A percentile compares a stretch with the other conserved stretches of the same genome.
Conservation (phyloP, 2,797 vertebrate genomes). For the Lagocephalus sceleratus region DNA sequence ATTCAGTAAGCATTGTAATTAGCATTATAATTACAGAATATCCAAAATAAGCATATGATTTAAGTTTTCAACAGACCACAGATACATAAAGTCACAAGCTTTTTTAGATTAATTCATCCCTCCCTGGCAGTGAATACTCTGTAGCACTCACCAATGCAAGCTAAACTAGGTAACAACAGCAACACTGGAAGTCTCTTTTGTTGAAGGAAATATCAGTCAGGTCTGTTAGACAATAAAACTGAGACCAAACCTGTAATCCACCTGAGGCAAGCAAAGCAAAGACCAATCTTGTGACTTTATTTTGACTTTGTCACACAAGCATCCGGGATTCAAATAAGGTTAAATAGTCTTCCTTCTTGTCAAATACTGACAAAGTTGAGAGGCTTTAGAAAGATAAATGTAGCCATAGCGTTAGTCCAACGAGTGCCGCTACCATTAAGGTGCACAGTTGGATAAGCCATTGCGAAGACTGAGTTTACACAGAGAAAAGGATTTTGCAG, state of each 20-base stretch:
- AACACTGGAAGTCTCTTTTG: slow-evolving; percentile 63
- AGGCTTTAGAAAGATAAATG: slow-evolving; percentile 8
- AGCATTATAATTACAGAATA: too few relatives aligned
- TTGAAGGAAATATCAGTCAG: slow-evolving; percentile 56
- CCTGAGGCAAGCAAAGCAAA: slow-evolving; percentile 58
- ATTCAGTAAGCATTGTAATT: too few relatives aligned
- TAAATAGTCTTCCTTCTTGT: slow-evolving; percentile 29
- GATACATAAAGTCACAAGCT: slow-evolving; percentile 25
- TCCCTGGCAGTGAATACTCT: slow-evolving; percentile 42
- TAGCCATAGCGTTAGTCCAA: slow-evolving; percentile 2
- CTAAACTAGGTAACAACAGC: slow-evolving; percentile 33
- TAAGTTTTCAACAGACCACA: too few relatives aligned
- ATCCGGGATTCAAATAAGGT: slow-evolving; percentile 46
- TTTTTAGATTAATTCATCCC: slow-evolving; percentile 21
- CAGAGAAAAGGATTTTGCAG: slow-evolving; percentile 52
- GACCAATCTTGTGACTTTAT: slow-evolving; percentile 67
- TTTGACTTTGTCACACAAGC: slow-evolving; percentile 57
- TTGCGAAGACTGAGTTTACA: slow-evolving; percentile 37
- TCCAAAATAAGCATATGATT: too few relatives aligned
- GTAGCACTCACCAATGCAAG: slow-evolving; percentile 53
- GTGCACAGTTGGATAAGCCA: slow-evolving; percentile 30
- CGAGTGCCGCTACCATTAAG: slow-evolving; percentile 15
- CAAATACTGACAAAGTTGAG: slow-evolving; percentile 22
- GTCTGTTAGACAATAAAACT: slow-evolving; percentile 21
- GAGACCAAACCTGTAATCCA: slow-evolving; percentile 40